Evolutionary conservation across 2,888 invertebrate species (phyloP).

Genomic region (Dasypogon diadema): DNA sequence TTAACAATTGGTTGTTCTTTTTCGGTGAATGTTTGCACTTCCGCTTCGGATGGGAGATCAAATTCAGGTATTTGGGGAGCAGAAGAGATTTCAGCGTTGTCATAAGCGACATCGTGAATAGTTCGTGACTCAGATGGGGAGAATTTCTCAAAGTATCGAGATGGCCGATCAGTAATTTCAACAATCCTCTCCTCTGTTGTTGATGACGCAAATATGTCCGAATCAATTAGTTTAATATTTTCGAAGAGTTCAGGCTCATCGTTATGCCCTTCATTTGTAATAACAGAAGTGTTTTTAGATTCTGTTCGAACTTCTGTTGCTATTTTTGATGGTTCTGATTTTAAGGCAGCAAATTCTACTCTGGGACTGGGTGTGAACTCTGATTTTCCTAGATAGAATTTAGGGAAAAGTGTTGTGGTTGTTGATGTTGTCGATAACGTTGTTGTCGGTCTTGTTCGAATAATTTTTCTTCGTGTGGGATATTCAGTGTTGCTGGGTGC

Average conservation of each 20-base stretch:
- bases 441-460: slow-evolving; percentile 3
- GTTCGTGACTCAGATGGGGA: slow-evolving; percentile 63
- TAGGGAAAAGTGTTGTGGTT: not conserved
- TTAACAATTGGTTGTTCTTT: slow-evolving; percentile 60
- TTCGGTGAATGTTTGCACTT: slow-evolving; percentile 61
- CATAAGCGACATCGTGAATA: slow-evolving; percentile 60
- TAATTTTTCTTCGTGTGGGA: slow-evolving; percentile 9
- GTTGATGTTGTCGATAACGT: slow-evolving; percentile 12
- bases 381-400: not conserved
- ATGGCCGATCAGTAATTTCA: slow-evolving; percentile 62
- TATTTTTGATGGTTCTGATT: slow-evolving; percentile 44
- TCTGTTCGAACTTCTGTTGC: not conserved
- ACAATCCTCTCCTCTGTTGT: slow-evolving; percentile 59
- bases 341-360: slow-evolving; percentile 53
- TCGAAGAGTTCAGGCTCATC: not conserved
- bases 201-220: slow-evolving; percentile 57
- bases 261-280: not conserved
- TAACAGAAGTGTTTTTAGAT: not conserved
- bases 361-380: slow-evolving; percentile 25
- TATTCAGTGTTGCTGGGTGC: slow-evolving; percentile 56
- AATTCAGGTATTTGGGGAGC: too few species aligned
- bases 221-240: slow-evolving; percentile 22
- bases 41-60: slow-evolving; percentile 60
- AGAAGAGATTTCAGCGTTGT: slow-evolving; percentile 57
- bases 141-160: slow-evolving; percentile 64